phyloP scores from a whole-genome alignment of 2,888 invertebrate genomes.

The Polylopha cassiicola region DNA sequence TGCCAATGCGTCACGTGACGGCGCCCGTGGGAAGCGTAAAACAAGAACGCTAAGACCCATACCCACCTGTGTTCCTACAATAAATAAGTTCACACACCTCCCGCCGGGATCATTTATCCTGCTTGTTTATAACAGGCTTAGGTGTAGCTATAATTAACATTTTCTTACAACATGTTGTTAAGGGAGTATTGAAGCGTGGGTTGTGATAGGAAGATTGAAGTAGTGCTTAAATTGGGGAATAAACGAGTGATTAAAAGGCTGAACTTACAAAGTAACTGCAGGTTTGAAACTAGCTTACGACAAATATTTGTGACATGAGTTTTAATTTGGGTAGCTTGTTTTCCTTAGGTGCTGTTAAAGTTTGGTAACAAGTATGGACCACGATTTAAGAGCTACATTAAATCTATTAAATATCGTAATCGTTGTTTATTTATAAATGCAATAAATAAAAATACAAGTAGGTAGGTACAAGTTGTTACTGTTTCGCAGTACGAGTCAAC shows the following conservation, averaged over 20 bases:
- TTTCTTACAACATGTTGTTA: neutral
- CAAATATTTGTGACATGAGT: no score
- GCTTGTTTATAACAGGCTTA: constrained; percentile 44
- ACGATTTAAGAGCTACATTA: no score
- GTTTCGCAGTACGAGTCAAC: constrained; percentile 3
- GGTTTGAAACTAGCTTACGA: neutral
- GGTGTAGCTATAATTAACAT: constrained; percentile 12
- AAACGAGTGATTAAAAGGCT: neutral
- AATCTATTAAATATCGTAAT: no score
- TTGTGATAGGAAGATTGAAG: constrained; percentile 1
- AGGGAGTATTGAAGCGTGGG: no score
- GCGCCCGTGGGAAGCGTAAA: constrained; percentile 56
- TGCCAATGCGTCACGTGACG: constrained; percentile 46
- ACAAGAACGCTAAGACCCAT: constrained; percentile 45
- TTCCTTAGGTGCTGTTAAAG: neutral
- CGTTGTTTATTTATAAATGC: neutral
- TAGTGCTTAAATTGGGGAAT: neutral
- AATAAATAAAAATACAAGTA: neutral
- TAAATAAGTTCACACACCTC: constrained; percentile 53
- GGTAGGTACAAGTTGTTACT: neutral
- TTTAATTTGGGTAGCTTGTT: neutral
- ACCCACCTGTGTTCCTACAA: constrained; percentile 54
- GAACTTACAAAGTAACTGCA: neutral
- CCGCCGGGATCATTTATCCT: constrained; percentile 53
- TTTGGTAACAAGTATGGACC: no score